Evolutionary conservation across 1,140 invertebrate species (phyloP), one percentile per base, ranked within the genome.

Genomic region (Zophobas morio): DNA sequence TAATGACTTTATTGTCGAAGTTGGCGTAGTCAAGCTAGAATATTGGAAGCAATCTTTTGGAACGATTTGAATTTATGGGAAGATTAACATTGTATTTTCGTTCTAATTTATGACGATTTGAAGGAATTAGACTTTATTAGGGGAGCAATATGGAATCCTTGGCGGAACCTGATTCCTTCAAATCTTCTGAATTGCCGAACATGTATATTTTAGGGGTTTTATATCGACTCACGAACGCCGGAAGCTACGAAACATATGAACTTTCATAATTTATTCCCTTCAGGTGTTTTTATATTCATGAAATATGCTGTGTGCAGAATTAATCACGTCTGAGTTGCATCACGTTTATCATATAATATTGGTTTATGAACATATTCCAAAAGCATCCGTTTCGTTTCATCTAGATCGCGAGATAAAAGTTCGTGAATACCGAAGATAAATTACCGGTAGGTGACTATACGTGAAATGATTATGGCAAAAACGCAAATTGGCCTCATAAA

Each of bases 161-260:
- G 6, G 60, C 8, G 42, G 33, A 39, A 39, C 60, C 42, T 66
- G 37, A 40, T 66, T 51, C 49, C 4, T 20, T 20, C n/a, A 5
- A 51, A 51, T 51, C 49, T 51, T 66, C 60, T 32, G 39, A 8
- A 42, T 3, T 66, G n/a, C 37, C 60, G 60, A 32, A 66, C 60
- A 40, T 66, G 60, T 66, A 66, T 66, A 66, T 66, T 66, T 66
- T 66, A 66, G 42, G 37, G 39, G n/a, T 66, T 66, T 66, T 66
- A 66, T 42, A 66, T 66, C 60, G 60, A 66, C 60, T 66, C 42
- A 66, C 36, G 39, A 42, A 39, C 32, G 60, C 39, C 42, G n/a
- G n/a, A 66, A n/a, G n/a, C 37, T 66, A 66, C 40, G 39, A 66
- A 42, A 46, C 42, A 66, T 66, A 66, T 66, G 60, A 66, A 66